Conservation (phyloP, 2,888 invertebrate genomes). For the Tortrix viridana region DNA sequence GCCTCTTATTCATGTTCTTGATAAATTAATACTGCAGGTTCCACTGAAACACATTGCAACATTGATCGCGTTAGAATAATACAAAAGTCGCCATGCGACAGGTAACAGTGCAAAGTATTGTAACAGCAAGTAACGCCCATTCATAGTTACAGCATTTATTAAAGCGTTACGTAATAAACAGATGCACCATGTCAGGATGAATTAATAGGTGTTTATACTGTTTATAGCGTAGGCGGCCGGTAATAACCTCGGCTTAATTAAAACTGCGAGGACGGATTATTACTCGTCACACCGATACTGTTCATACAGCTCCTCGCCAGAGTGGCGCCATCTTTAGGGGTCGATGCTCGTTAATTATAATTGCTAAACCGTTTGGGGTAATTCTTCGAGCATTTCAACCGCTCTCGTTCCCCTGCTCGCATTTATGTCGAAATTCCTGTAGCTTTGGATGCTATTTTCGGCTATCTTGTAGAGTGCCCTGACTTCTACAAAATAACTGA, state of each 20-base stretch:
- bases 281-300: conserved; percentile 44
- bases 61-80: conserved; percentile 1
- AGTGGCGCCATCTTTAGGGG: conserved; percentile 33
- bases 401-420: too few relatives aligned
- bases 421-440: too few relatives aligned
- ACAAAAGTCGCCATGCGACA: conserved; percentile 4
- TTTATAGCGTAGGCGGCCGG: conserved; percentile 40
- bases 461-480: too few relatives aligned
- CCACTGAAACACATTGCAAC: conserved; percentile 8
- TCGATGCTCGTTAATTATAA: conserved; percentile 39
- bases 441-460: too few relatives aligned
- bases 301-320: conserved; percentile 21
- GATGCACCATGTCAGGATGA: conserved; percentile 24
- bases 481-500: too few relatives aligned
- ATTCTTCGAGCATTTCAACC: too few relatives aligned
- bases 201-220: conserved; percentile 26
- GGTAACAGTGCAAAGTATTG: conserved; percentile 1
- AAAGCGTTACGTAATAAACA: conserved; percentile 10
- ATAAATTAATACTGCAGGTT: conserved; percentile 1
- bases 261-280: conserved; percentile 56
- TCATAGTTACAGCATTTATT: conserved; percentile 17
- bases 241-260: conserved; percentile 63
- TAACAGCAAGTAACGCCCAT: conserved; percentile 13
- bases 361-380: conserved; percentile 14
- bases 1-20: conserved; percentile 15